Conservation (phyloP, 53 echinoderm and acorn worm species). For the Astropecten irregularis region DNA sequence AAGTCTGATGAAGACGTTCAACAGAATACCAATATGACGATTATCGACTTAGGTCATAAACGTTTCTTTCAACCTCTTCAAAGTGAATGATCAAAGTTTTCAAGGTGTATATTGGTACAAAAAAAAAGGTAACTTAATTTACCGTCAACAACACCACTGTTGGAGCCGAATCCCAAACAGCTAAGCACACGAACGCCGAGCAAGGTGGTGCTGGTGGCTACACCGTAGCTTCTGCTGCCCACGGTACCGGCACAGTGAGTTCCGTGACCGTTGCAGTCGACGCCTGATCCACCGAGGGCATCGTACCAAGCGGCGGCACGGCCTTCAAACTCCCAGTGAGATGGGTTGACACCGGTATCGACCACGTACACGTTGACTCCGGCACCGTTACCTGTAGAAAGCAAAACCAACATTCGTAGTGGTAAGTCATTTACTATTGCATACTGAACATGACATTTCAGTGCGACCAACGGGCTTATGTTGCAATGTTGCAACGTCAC, state of each 20-base stretch:
- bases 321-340: slow-evolving; percentile 71
- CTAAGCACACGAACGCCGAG: slow-evolving; percentile 71
- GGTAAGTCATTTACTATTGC: too few relatives aligned
- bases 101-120: neutral
- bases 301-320: slow-evolving; percentile 67
- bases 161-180: slow-evolving; percentile 74
- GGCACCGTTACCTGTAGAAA: slow-evolving; percentile 58
- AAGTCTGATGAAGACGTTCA: too few relatives aligned
- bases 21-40: too few relatives aligned
- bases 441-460: too few relatives aligned
- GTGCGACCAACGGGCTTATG: too few relatives aligned
- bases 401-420: too few relatives aligned
- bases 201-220: slow-evolving; percentile 58
- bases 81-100: too few relatives aligned
- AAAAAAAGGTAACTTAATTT: slow-evolving; percentile 12
- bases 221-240: slow-evolving; percentile 67
- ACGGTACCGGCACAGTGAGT: slow-evolving; percentile 79
- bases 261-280: slow-evolving; percentile 83
- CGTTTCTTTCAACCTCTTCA: too few relatives aligned
- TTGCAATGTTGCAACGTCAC: too few relatives aligned
- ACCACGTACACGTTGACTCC: slow-evolving; percentile 85
- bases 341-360: slow-evolving; percentile 85
- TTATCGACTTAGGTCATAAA: too few relatives aligned
- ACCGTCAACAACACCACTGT: slow-evolving; percentile 70
- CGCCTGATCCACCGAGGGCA: slow-evolving; percentile 58